Evolutionary conservation across 2,888 invertebrate species (phyloP), one percentile per base, ranked within the genome.

Genomic region (Parapristionchus giblindavisi): DNA sequence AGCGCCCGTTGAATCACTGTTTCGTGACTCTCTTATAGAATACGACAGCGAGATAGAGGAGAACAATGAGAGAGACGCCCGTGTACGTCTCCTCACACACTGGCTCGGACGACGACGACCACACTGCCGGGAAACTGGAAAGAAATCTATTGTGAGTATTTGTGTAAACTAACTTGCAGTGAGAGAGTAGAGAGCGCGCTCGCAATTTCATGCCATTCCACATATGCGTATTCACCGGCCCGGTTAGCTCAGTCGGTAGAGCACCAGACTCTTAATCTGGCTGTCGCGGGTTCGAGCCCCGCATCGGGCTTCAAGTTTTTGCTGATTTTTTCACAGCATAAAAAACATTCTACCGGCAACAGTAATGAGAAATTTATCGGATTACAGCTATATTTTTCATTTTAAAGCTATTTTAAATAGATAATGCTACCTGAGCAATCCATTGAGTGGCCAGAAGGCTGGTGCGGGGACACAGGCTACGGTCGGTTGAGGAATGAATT

Each of bases 221-320:
- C 40, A 65, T 36, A 61, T 0, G 40, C 3, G 14, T 14, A 21
- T 6, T n/a, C 34, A 21, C 52, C 61, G 54, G 81, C 80, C 79
- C 80, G 81, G 82, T 82, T 83, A 83, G 83, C 83, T 85, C 83
- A 83, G 83, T 83, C 83, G 83, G 83, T 83, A 83, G 83, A 85
- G 83, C 83, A 85, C 85, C 83, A 83, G 83, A 85, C 83, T 84
- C 83, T 83, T 85, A 83, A 83, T 84, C 83, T 83, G 83, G 82
- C 78, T 81, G 82, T 82, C 82, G 81, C 81, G 82, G 82, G 83
- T 82, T 83, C 81, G 81, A 83, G 82, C 81, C 82, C 83, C 81
- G 81, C 81, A 81, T 83, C 81, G 82, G 83, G 83, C 82, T 83
- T 58, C 34, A 71, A 71, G 3, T 48, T 68, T 68, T 68, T 68